A percentile compares a stretch with the other conserved stretches of the same genome.
These are phyloP conservation scores for Hyposoter didymator DNA, from an alignment of 2,888 invertebrate species.

Conservation along the genomic window DNA sequence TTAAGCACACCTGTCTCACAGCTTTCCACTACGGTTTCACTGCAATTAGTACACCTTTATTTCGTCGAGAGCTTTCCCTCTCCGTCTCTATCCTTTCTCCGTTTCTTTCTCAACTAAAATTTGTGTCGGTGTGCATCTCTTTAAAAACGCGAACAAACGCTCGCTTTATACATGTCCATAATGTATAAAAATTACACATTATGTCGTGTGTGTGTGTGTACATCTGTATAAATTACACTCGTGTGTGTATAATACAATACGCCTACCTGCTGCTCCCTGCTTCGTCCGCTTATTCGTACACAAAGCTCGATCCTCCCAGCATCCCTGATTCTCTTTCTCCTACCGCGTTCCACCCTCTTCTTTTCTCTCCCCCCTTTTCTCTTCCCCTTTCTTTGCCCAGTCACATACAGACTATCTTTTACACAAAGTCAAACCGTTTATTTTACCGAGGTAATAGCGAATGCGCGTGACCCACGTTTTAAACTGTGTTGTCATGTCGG, in stretches of 20 bases:
- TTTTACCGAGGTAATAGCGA: constrained; percentile 70
- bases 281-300: constrained; percentile 16
- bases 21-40: constrained; percentile 72
- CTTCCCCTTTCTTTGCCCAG: constrained; percentile 42
- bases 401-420: constrained; percentile 68
- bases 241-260: constrained; percentile 10
- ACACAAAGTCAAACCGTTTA: constrained; percentile 70
- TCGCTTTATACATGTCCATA: constrained; percentile 27
- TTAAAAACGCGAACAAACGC: constrained; percentile 11
- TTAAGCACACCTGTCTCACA: constrained; percentile 74
- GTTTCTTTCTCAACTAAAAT: constrained; percentile 1
- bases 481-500: constrained; percentile 69
- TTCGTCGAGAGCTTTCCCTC: constrained; percentile 56
- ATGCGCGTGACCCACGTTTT: constrained; percentile 71
- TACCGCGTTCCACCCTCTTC: constrained; percentile 6
- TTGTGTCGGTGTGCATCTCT: constrained; percentile 22
- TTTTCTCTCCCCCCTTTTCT: neutral
- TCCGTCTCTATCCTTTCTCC: constrained; percentile 3
- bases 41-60: constrained; percentile 80
- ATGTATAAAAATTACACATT: constrained; percentile 8
- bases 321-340: constrained; percentile 29
- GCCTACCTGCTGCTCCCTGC: constrained; percentile 33
- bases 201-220: neutral
- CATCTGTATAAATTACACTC: neutral
- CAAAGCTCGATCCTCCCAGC: constrained; percentile 27